A percentile compares a stretch with the other conserved stretches of the same genome.
These are phyloP conservation scores for Microcaecilia unicolor DNA, from an alignment of 2,797 vertebrate genomes.

Conservation along the genomic window DNA sequence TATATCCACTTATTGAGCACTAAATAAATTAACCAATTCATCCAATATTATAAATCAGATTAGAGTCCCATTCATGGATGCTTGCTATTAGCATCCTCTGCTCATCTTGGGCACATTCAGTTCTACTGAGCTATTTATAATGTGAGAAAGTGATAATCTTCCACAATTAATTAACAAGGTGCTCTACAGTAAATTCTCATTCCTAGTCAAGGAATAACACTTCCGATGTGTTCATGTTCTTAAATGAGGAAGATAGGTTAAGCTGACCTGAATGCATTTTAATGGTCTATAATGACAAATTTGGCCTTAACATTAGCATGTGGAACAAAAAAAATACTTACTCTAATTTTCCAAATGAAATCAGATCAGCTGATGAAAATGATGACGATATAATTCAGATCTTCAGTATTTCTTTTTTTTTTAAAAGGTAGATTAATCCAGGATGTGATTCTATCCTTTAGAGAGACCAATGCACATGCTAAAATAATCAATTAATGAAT, in stretches of 20 bases:
- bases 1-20: too few relatives aligned
- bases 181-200: slow-evolving; percentile 8
- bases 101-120: slow-evolving; percentile 1
- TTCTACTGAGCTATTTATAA: slow-evolving; percentile 13
- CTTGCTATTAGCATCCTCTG: too few relatives aligned
- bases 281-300: slow-evolving; percentile 6
- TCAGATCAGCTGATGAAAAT: not conserved
- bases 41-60: too few relatives aligned
- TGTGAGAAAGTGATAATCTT: slow-evolving; percentile 8
- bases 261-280: slow-evolving; percentile 17
- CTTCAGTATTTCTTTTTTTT: not conserved
- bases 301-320: not conserved
- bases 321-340: not conserved
- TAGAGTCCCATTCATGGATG: too few relatives aligned
- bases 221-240: slow-evolving; percentile 17
- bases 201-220: slow-evolving; percentile 6
- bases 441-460: not conserved
- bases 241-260: slow-evolving; percentile 1
- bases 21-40: too few relatives aligned
- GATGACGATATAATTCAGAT: not conserved
- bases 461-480: slow-evolving; percentile 5
- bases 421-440: slow-evolving; percentile 4
- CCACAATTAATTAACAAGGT: slow-evolving; percentile 15
- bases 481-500: slow-evolving; percentile 20
- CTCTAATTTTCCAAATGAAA: slow-evolving; percentile 1